phyloP scores from a whole-genome alignment of 2,113 vertebrate genomes.

The Ammodramus savannarum region DNA sequence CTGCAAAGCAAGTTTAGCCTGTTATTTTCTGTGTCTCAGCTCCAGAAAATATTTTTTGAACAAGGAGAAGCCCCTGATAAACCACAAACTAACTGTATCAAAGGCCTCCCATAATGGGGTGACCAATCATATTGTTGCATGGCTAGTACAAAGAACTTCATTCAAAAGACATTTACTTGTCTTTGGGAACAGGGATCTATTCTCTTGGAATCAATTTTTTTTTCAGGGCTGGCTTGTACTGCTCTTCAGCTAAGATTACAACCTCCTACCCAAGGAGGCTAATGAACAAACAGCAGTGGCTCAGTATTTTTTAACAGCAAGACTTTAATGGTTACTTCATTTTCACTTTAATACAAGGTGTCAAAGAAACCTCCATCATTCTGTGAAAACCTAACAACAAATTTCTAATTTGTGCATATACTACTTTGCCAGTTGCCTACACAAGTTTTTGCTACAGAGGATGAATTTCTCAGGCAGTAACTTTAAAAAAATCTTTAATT shows the following conservation, averaged over 20 bases:
- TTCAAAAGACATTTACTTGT: neutral
- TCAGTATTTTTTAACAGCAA: neutral
- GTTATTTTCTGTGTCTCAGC: neutral
- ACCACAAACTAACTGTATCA: neutral
- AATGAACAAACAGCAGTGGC: neutral
- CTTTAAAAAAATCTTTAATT: neutral
- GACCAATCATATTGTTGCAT: neutral
- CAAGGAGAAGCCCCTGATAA: neutral
- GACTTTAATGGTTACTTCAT: neutral
- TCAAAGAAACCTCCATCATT: neutral
- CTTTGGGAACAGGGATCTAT: neutral
- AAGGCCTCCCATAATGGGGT: neutral
- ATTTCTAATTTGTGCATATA: neutral
- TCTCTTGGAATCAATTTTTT: neutral
- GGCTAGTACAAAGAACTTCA: neutral
- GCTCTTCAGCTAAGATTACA: neutral
- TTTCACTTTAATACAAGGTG: neutral
- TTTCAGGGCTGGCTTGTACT: neutral
- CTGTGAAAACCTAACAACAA: neutral
- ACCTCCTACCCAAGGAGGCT: neutral
- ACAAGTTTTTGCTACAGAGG: neutral
- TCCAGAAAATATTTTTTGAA: neutral
- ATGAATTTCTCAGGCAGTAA: neutral
- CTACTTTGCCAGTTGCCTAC: neutral
- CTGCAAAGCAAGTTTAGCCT: conserved; percentile 63